Base-by-base conservation (phyloP, 2,888 invertebrate species). In the Phlogophora meticulosa region DNA sequence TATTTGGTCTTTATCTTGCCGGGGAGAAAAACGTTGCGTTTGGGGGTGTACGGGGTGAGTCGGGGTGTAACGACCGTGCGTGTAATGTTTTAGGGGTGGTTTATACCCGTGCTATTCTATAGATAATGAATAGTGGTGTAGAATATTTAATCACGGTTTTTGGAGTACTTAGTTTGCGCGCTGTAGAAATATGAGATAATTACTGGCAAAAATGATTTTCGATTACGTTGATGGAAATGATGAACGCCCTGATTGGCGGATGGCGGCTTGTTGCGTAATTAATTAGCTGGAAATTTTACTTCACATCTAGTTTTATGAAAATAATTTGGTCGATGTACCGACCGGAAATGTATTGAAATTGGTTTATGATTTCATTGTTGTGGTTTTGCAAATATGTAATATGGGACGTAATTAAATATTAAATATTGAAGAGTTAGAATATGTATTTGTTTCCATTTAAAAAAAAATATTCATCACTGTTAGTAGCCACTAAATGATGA, bases 1-100 rank as follows among this genome's bases (percentile, higher is more conserved):
- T 95, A 93, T 94, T 93, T 90, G 94, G 94, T 94, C 95, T 95
- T 95, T 95, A 94, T 94, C 95, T 95, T 94, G 92, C 85, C 61
- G 89, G 91, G 94, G 91, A 90, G 94, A 93, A 94, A 94, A 94
- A 93, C 92, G 89, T 90, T 94, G 94, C 93, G 94, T 93, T 87
- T 79, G 88, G 91, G 89, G 89, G 68, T 86, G 78, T 56, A 75
- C 76, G 87, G 87, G 85, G 85, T 84, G 84, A 82, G 68, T 60
- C 34, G 83, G 82, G 83, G 89, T 88, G 84, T 86, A 85, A 89
- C 86, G 87, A 87, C 87, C 90, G 91, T 94, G 94, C 94, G 94
- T 94, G 94, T 93, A 92, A 93, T 92, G 92, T 92, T 92, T 92
- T 93, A 92, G 93, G 93, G 93, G 93, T 90, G 82, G 87, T 55